phyloP scores from a whole-genome alignment of 2,888 invertebrate genomes.

The Druceiella hillmani region DNA sequence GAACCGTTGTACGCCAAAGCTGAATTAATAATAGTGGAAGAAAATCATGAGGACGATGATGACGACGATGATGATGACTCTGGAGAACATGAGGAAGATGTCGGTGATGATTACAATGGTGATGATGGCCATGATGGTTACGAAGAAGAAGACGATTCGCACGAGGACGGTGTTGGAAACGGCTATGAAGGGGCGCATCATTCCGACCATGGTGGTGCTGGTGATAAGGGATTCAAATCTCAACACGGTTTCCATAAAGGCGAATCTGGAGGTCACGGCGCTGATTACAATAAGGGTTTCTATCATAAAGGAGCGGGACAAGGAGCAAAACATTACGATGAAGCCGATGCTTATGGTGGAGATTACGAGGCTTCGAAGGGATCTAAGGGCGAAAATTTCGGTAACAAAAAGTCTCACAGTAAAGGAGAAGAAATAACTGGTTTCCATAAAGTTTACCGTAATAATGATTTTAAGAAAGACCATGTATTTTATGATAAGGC shows the following conservation, averaged over 20 bases:
- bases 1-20: too few relatives aligned
- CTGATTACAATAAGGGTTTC: conserved; percentile 48
- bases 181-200: conserved; percentile 39
- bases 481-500: conserved; percentile 71
- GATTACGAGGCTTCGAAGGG: conserved; percentile 47
- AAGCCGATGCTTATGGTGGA: conserved; percentile 45
- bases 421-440: conserved; percentile 67
- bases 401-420: conserved; percentile 55
- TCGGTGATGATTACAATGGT: conserved; percentile 28
- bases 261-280: conserved; percentile 49
- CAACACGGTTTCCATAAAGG: conserved; percentile 50
- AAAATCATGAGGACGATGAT: conserved; percentile 32
- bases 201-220: conserved; percentile 47
- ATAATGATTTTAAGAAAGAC: conserved; percentile 74
- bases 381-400: conserved; percentile 49
- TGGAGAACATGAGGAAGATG: conserved; percentile 34
- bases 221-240: conserved; percentile 46
- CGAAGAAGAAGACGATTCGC: conserved; percentile 31
- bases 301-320: conserved; percentile 47
- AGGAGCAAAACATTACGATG: conserved; percentile 48
- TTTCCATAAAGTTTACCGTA: conserved; percentile 67
- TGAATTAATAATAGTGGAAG: too few relatives aligned
- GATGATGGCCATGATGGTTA: conserved; percentile 24
- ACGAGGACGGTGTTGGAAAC: conserved; percentile 37
- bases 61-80: too few relatives aligned